Evolutionary conservation across 2,797 vertebrate genomes (phyloP).

Genomic region (Hemibagrus guttatus): DNA sequence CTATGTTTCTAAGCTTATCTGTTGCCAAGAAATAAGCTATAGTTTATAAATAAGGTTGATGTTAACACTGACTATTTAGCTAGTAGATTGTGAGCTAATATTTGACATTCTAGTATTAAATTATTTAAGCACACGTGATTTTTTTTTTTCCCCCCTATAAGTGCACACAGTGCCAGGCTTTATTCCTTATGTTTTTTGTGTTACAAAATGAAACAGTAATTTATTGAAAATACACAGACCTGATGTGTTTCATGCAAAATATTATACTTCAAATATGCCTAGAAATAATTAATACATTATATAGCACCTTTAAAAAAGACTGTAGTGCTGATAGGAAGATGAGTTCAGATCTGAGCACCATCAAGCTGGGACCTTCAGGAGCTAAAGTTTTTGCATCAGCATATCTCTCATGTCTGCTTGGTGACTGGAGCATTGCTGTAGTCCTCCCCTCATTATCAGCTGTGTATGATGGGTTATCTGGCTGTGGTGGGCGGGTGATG

Average conservation of each 20-base stretch:
- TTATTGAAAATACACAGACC: neutral
- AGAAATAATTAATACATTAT: neutral
- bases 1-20: neutral
- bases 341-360: neutral
- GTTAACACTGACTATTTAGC: neutral
- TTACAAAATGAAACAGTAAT: neutral
- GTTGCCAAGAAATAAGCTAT: neutral
- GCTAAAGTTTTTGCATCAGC: neutral
- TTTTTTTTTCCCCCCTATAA: neutral
- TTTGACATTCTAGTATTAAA: neutral
- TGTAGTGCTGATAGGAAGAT: neutral
- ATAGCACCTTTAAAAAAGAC: neutral
- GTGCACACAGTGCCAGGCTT: neutral
- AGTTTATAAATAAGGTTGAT: neutral
- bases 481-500: slow-evolving; percentile 7
- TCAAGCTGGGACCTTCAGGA: neutral
- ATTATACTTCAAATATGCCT: neutral
- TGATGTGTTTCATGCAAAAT: neutral
- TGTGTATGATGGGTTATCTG: slow-evolving; percentile 30
- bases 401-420: neutral
- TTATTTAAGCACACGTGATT: neutral
- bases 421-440: neutral
- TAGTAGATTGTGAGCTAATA: neutral
- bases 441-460: slow-evolving; percentile 31
- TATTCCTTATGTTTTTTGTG: neutral